Conservation (phyloP, 2,113 vertebrate genomes). For the Myrmecobius fasciatus region DNA sequence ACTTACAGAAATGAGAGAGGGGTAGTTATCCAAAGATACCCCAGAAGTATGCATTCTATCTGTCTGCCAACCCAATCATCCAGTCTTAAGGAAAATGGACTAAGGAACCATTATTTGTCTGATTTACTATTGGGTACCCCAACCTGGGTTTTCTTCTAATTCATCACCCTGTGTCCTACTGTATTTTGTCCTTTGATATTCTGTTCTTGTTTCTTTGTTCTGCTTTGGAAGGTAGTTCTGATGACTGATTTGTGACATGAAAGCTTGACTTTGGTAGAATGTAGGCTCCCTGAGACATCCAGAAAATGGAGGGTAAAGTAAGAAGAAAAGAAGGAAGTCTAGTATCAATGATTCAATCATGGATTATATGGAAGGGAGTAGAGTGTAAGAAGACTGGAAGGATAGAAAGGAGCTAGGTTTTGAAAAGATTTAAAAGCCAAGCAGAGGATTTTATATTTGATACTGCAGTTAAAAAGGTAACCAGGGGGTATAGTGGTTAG, state of each 20-base stretch:
- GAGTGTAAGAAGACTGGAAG: not conserved
- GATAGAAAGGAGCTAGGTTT: not conserved
- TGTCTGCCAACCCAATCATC: not conserved
- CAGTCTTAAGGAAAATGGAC: not conserved
- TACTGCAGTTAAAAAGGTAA: not conserved
- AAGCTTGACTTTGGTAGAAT: not conserved
- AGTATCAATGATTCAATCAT: not conserved
- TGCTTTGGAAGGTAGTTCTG: not conserved
- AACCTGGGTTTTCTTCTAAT: not conserved
- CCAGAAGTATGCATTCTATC: not conserved
- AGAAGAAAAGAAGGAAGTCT: not conserved
- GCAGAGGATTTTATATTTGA: not conserved
- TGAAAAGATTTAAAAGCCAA: not conserved
- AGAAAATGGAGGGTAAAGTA: not conserved
- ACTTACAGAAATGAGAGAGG: not conserved
- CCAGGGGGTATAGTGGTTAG: not conserved
- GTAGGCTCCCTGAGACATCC: not conserved
- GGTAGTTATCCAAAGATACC: not conserved
- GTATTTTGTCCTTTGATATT: not conserved
- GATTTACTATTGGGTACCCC: not conserved
- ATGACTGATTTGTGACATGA: not conserved
- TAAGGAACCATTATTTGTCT: not conserved
- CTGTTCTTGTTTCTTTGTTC: not conserved
- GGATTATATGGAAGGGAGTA: not conserved
- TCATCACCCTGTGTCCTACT: not conserved